Evolutionary conservation across 2,888 invertebrate genomes (phyloP), one percentile per base, ranked within the genome.

Genomic region (Chamaedrilus cognettii): DNA sequence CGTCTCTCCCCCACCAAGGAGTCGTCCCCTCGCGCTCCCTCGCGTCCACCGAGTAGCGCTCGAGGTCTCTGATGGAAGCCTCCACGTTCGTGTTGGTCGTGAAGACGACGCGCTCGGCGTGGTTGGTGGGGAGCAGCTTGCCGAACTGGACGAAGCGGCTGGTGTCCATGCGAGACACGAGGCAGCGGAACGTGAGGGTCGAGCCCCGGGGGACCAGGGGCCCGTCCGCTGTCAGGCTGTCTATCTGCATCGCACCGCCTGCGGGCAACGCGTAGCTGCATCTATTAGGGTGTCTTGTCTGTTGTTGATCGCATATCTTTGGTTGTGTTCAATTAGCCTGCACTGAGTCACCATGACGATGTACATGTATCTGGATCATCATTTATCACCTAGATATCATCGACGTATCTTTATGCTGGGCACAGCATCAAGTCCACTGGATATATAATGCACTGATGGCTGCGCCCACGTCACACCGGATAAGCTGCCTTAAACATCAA

Each of bases 91-190:
- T 52, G 28, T 52, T 52, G 7, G 55, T 52, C 28, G 55, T 19
- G 28, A 52, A 52, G 11, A 52, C 26, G 26, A 52, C 55, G 7
- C 26, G 11, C 28, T 19, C 55, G 11, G 19, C 11, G 15, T 52
- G 23, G 26, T 52, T 23, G 5, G 55, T 19, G 7, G 55, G 55
- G 15, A 52, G 7, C 11, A 52, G 55, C 28, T 26, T 52, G 26
- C 55, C 55, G 28, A 52, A 26, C 28, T 52, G 23, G 5, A 52
- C 55, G 26, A 52, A 52, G 11, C 55, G 11, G 55, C 55, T 52
- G 23, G 55, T 23, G 28, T 52, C 55, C 55, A 52, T 52, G 19
- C 55, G 15, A 19, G 55, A 19, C 15, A 52, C 55, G 28, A 19
- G 11, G 26, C 55, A 52, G 55, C 26, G 55, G 5, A 52, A 26